phyloP scores from a whole-genome alignment of 2,888 invertebrate genomes.

The Ferrisia virgata region DNA sequence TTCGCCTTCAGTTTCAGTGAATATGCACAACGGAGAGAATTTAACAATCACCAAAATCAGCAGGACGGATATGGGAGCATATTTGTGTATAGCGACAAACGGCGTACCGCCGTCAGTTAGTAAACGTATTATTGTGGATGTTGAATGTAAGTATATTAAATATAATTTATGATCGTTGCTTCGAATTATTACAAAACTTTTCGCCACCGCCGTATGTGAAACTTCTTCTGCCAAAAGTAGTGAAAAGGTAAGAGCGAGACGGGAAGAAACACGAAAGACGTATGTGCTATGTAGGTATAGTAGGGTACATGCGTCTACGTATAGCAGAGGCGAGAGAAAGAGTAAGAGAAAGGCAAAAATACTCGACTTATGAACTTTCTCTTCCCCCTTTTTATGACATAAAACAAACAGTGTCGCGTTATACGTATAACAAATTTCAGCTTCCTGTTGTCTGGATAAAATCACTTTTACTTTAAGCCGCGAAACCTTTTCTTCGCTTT shows the following conservation, averaged over 20 bases:
- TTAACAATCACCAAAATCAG: slow-evolving; percentile 82
- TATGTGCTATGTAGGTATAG: background rate
- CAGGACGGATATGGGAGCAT: slow-evolving; percentile 82
- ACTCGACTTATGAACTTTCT: slow-evolving; percentile 11
- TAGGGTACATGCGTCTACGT: background rate
- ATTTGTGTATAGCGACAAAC: slow-evolving; percentile 79
- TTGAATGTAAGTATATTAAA: slow-evolving; percentile 71
- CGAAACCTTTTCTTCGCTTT: background rate
- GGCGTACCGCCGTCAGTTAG: slow-evolving; percentile 88
- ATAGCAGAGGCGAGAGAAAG: background rate
- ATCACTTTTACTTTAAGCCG: slow-evolving; percentile 5
- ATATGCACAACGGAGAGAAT: slow-evolving; percentile 78
- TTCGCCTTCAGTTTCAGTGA: slow-evolving; percentile 63
- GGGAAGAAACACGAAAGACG: too few species aligned
- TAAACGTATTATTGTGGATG: slow-evolving; percentile 86
- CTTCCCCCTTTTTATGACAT: background rate
- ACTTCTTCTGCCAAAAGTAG: background rate
- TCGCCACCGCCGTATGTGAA: slow-evolving; percentile 10
- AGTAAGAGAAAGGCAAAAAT: background rate
- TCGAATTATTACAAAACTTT: slow-evolving; percentile 23
- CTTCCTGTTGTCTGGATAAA: slow-evolving; percentile 10
- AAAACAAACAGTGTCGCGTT: slow-evolving; percentile 25
- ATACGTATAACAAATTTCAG: slow-evolving; percentile 5
- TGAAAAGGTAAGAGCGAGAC: too few species aligned
- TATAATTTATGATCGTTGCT: slow-evolving; percentile 13